Percentiles rank a stretch among this genome's conserved stretches.
phyloP scores from a whole-genome alignment of 2,113 vertebrate genomes.

The Anseranas semipalmata region DNA sequence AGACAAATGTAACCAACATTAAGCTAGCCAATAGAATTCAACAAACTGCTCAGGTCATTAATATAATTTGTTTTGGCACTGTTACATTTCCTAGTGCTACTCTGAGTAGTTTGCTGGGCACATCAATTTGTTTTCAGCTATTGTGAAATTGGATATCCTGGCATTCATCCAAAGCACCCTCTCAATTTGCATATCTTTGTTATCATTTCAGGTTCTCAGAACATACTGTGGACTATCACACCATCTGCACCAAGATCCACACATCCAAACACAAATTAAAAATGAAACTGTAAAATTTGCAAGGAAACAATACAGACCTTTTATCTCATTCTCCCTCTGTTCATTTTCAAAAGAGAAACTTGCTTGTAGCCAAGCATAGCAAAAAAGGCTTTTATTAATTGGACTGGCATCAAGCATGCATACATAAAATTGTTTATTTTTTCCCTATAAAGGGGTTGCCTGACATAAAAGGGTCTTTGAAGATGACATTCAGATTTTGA shows the following conservation, averaged over 20 bases:
- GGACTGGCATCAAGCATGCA: constrained; percentile 95
- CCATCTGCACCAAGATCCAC: constrained; percentile 96
- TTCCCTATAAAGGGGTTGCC: constrained; percentile 91
- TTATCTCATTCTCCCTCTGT: constrained; percentile 97
- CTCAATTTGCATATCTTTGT: constrained; percentile 99
- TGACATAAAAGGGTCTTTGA: constrained; percentile 98
- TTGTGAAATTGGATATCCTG: constrained; percentile 92
- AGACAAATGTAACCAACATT: constrained; percentile 81
- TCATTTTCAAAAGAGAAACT: constrained; percentile 91
- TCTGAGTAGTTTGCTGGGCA: constrained; percentile 89
- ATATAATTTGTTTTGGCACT: constrained; percentile 88
- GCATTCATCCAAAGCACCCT: constrained; percentile 88
- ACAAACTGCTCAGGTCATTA: constrained; percentile 84
- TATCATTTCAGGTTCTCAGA: constrained; percentile 92
- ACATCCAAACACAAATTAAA: constrained; percentile 97
- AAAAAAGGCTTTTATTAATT: constrained; percentile 98
- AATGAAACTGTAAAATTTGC: constrained; percentile 98
- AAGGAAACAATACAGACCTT: constrained; percentile 98
- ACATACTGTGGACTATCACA: constrained; percentile 90
- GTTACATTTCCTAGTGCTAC: constrained; percentile 87
- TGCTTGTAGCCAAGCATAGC: constrained; percentile 88
- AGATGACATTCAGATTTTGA: constrained; percentile 99
- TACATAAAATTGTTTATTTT: constrained; percentile 96
- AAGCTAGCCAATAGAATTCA: constrained; percentile 83
- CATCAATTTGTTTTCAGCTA: constrained; percentile 94